phyloP scores from a whole-genome alignment of 30 jellyfish, hydroid and myxozoan genomes.

The Pelagia noctiluca region DNA sequence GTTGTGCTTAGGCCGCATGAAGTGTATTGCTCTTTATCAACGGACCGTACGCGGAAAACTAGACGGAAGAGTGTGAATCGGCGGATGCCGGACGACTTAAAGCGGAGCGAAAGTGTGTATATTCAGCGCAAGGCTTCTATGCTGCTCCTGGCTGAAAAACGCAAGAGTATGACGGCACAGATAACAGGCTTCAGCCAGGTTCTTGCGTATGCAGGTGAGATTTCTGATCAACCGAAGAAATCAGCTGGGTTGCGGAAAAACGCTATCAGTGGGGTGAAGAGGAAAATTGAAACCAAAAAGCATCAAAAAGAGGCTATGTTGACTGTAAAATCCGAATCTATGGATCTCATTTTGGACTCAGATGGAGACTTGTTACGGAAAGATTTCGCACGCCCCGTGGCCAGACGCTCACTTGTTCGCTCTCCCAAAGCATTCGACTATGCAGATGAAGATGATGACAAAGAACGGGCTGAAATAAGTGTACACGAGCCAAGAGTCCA shows the following conservation, averaged over 20 bases:
- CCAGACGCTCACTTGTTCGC: conserved; percentile 19
- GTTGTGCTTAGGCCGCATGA: conserved; percentile 72
- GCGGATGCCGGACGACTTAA: conserved; percentile 60
- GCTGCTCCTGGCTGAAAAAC: conserved; percentile 80
- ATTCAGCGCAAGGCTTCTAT: conserved; percentile 86
- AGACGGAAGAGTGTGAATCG: conserved; percentile 37
- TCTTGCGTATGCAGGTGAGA: conserved; percentile 33
- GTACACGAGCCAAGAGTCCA: background rate
- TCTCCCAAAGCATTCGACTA: conserved; percentile 37
- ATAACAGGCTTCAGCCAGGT: conserved; percentile 63
- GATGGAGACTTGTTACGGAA: background rate
- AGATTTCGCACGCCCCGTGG: background rate
- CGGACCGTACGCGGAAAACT: conserved; percentile 53
- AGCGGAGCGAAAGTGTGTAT: conserved; percentile 70
- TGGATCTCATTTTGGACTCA: conserved; percentile 41
- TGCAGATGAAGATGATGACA: conserved; percentile 18
- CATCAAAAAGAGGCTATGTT: conserved; percentile 44
- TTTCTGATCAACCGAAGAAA: conserved; percentile 25
- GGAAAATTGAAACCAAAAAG: conserved; percentile 43
- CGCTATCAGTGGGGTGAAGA: conserved; percentile 45
- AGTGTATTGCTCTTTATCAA: conserved; percentile 68
- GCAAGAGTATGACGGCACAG: conserved; percentile 82
- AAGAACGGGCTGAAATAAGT: background rate
- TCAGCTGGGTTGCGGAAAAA: conserved; percentile 28
- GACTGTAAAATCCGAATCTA: conserved; percentile 14